Evolutionary conservation across 2,888 invertebrate genomes (phyloP), one percentile per base, ranked within the genome.

Genomic region (Heliconius ethilla): DNA sequence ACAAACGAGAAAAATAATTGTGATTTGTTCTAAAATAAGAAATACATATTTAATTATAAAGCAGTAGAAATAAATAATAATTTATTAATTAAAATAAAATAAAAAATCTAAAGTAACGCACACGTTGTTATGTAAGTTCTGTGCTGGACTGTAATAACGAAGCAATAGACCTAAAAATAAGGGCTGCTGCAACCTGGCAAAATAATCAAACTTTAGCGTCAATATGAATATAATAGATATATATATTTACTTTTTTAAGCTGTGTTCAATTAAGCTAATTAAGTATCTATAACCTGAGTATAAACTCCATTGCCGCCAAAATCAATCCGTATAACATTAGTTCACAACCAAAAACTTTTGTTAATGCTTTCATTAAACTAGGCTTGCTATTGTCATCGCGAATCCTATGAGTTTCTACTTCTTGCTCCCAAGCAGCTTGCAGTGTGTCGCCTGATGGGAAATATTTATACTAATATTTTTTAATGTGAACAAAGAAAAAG

Each of bases 261-360:
- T 22, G 1, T 15, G 9, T 18, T 25, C 70, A 45, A 70, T 75
- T 40, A 77, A 75, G 62, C 55, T 63, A 77, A 62, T 13, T 27
- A 2, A 18, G 2, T n/a, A 73, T 55, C 37, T 66, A 76, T 29
- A 22, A 96, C 96, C 96, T 95, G 80, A 96, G 91, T 70, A 95
- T 81, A 83, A 96, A 95, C 87, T 97, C 97, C 91, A 96, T 95
- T 67, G 96, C 88, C 7, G 96, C 95, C 65, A 96, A 89, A 70
- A 96, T 90, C 27, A 96, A 82, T 29, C 96, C 97, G 84, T 96
- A 96, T 3, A 96, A 84, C 89, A 96, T 88, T 59, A 96, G 91
- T 83, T 95, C 95, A 11, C 89, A 85, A 0, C 96, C 96, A 82
- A 96, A 97, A 15, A 96, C 95, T 87, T 93, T 95, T 40, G 94